Percentiles rank a stretch among this genome's conserved stretches.
These are phyloP conservation scores for Panzeria rudis DNA, from an alignment of 2,888 invertebrate genomes.

Conservation along the genomic window DNA sequence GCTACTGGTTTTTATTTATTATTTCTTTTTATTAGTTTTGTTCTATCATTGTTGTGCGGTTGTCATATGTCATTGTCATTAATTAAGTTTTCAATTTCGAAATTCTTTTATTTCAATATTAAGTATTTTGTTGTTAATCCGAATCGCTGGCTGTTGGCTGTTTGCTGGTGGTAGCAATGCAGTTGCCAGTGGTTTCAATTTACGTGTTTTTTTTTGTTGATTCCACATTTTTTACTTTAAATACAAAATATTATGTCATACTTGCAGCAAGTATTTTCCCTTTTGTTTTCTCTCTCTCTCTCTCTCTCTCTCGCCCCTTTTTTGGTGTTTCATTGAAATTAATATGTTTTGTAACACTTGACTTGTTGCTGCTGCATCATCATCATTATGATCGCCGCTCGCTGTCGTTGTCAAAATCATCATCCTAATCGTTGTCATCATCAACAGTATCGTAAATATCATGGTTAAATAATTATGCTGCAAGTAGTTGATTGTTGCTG, in stretches of 20 bases:
- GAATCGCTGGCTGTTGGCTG: constrained; percentile 4
- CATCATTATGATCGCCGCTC: constrained; percentile 3
- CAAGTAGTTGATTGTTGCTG: background rate
- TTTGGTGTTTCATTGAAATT: constrained; percentile 64
- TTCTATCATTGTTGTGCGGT: constrained; percentile 43
- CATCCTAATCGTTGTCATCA: constrained; percentile 24
- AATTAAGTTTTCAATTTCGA: constrained; percentile 71
- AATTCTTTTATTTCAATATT: constrained; percentile 62
- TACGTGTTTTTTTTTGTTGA: constrained; percentile 10
- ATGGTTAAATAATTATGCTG: constrained; percentile 68
- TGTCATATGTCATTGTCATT: constrained; percentile 69
- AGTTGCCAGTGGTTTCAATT: constrained; percentile 39
- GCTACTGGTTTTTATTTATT: constrained; percentile 32
- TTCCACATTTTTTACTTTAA: constrained; percentile 42
- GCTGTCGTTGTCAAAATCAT: background rate
- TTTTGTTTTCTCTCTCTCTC: constrained; percentile 8
- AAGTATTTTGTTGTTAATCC: constrained; percentile 37
- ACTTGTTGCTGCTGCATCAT: constrained; percentile 61
- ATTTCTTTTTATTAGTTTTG: constrained; percentile 15
- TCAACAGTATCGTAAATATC: constrained; percentile 50
- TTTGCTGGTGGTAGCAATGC: constrained; percentile 9
- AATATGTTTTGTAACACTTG: constrained; percentile 72
- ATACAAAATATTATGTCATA: constrained; percentile 68
- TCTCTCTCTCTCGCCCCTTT: background rate
- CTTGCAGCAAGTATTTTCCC: constrained; percentile 37